Conservation (phyloP, 2,888 invertebrate species). For the Drosophila gaucha region DNA sequence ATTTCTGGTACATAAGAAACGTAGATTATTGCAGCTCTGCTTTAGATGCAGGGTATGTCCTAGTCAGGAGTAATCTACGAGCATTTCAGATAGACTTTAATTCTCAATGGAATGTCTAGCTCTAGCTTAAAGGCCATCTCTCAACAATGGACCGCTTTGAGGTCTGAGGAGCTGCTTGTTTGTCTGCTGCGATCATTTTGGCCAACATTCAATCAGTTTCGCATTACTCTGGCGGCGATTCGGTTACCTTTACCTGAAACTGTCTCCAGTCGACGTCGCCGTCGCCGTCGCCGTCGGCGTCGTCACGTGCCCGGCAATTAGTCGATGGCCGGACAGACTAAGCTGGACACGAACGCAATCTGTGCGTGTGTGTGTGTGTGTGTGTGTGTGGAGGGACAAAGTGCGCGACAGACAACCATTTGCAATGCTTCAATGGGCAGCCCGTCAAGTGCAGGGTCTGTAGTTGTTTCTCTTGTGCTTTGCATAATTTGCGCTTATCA, state of each 20-base stretch:
- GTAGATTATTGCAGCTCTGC: too few relatives aligned
- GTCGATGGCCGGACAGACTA: conserved; percentile 29
- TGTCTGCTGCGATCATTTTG: conserved; percentile 26
- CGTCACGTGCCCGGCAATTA: conserved; percentile 59
- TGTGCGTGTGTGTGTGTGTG: not conserved
- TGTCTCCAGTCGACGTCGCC: conserved; percentile 3
- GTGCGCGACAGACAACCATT: conserved; percentile 39
- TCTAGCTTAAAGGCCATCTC: not conserved
- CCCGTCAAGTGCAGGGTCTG: conserved; percentile 46
- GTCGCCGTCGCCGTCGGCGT: conserved; percentile 1
- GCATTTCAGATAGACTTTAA: too few relatives aligned
- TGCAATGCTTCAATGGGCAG: conserved; percentile 50
- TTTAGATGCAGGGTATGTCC: too few relatives aligned
- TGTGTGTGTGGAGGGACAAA: not conserved
- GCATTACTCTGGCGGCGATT: conserved; percentile 52
- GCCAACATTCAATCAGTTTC: conserved; percentile 55
- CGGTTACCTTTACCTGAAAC: conserved; percentile 35
- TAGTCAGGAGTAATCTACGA: too few relatives aligned
- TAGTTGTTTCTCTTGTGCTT: conserved; percentile 30
- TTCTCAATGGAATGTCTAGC: too few relatives aligned
- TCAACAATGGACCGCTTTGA: not conserved
- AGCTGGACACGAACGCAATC: conserved; percentile 8
- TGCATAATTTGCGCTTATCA: conserved; percentile 62
- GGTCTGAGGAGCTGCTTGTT: too few relatives aligned
- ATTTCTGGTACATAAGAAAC: too few relatives aligned